Percentiles rank a stretch among this genome's conserved stretches.
Evolutionary conservation across 2,113 vertebrate genomes (phyloP).

Genomic region (Antennarius striatus): DNA sequence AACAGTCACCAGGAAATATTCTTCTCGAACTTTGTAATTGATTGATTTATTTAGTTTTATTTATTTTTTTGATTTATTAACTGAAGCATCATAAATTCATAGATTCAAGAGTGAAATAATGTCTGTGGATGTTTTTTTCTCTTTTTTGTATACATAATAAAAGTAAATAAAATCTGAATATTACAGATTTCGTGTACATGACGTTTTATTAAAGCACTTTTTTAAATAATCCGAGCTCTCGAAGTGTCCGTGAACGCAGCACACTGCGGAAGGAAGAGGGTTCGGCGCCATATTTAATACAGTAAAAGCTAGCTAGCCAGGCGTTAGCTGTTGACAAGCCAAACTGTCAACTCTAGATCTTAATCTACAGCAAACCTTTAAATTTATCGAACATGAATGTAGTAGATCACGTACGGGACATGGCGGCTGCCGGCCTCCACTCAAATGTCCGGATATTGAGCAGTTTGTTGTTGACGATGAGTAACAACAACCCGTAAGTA

Average conservation of each 20-base stretch:
- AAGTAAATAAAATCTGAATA: background rate
- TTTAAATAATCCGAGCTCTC: background rate
- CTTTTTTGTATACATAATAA: background rate
- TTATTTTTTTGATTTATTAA: too few species aligned
- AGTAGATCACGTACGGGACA: constrained; percentile 95
- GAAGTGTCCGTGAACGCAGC: constrained; percentile 37
- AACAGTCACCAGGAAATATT: too few species aligned
- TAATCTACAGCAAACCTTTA: constrained; percentile 3
- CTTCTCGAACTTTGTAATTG: too few species aligned
- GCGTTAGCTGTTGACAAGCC: constrained; percentile 49
- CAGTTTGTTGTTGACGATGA: constrained; percentile 95
- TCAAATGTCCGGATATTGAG: constrained; percentile 95
- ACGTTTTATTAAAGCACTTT: too few species aligned
- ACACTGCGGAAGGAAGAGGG: constrained; percentile 48
- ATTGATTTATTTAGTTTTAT: too few species aligned
- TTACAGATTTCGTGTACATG: background rate
- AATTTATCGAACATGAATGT: constrained; percentile 64
- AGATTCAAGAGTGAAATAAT: too few species aligned
- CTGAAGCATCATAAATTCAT: too few species aligned
- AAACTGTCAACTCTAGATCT: constrained; percentile 44
- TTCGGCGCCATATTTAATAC: constrained; percentile 78
- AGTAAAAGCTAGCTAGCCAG: constrained; percentile 36
- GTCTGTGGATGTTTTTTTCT: too few species aligned
- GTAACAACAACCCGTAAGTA: constrained; percentile 98
- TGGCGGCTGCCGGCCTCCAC: constrained; percentile 95